Evolutionary conservation across 2,888 invertebrate genomes (phyloP), one percentile per base, ranked within the genome.

Genomic region (Campaea margaritaria): DNA sequence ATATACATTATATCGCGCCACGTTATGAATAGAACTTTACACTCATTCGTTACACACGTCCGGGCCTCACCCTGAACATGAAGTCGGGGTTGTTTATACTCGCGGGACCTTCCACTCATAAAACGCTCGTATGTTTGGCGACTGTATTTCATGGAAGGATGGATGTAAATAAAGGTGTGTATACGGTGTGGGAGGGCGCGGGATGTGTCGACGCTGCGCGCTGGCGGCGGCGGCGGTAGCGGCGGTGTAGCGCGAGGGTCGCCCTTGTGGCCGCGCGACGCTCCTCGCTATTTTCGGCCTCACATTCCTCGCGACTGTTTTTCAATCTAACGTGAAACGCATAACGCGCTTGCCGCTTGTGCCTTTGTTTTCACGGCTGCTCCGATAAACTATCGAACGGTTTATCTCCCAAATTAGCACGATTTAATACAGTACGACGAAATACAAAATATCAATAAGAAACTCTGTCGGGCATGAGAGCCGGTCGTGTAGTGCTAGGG

Each of bases 241-340:
- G 21, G 21, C 21, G 73, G 57, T 78, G 82, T 75, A 78, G 74
- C 82, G 81, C 80, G 86, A 86, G 84, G 88, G 86, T 86, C 86
- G 89, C 89, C 91, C 91, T 90, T 91, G 89, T 81, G 83, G 83
- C 81, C 82, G 82, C 89, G 82, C 85, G 85, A 86, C 88, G 89
- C 87, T 89, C 81, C 87, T 85, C 80, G 90, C 91, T 92, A 92
- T 92, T 92, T 92, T 90, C 82, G 87, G 89, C 87, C 82, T 85
- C 88, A 82, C 91, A 91, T 92, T 91, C 91, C 91, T 86, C 83
- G 76, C 86, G 83, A 86, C 85, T 91, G 91, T 89, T 91, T 91
- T 92, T 87, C 90, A 90, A 90, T 90, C 90, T 87, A 89, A 91
- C 88, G 89, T 89, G 89, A 83, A 91, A 87, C 89, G 83, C 82